phyloP scores from a whole-genome alignment of 2,888 invertebrate genomes.

The Periphyllus acericola region DNA sequence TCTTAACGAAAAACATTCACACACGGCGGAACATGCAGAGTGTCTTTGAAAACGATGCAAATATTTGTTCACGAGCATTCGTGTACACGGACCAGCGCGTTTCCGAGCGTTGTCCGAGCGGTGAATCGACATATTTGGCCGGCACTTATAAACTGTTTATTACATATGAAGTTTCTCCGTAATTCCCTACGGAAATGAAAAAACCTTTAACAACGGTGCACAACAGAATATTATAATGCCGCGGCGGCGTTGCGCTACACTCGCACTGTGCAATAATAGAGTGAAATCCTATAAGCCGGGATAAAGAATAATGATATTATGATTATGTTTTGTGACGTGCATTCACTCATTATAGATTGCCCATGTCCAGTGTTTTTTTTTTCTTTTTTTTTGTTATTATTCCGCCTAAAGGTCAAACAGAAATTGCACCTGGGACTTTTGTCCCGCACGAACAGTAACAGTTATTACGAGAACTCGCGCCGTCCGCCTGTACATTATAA shows the following conservation, averaged over 20 bases:
- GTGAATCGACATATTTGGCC: not conserved
- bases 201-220: not conserved
- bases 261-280: not conserved
- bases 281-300: conserved; percentile 34
- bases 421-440: not conserved
- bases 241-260: not conserved
- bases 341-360: conserved; percentile 5
- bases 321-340: conserved; percentile 32
- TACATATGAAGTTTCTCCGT: not conserved
- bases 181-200: conserved; percentile 3
- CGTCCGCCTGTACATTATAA: not conserved
- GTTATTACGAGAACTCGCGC: not conserved
- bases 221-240: not conserved
- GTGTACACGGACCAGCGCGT: not conserved
- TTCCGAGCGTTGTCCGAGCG: not conserved
- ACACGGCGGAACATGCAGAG: conserved; percentile 12
- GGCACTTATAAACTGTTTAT: not conserved
- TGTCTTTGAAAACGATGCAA: conserved; percentile 6
- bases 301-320: conserved; percentile 28
- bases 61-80: not conserved
- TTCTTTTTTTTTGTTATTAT: conserved; percentile 21
- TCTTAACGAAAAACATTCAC: conserved; percentile 25
- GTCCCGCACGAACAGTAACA: conserved; percentile 1
- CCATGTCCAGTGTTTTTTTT: too few species aligned
- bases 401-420: conserved; percentile 15